Evolutionary conservation across 1,140 invertebrate genomes (phyloP).

Genomic region (Drosophila fuyamai): DNA sequence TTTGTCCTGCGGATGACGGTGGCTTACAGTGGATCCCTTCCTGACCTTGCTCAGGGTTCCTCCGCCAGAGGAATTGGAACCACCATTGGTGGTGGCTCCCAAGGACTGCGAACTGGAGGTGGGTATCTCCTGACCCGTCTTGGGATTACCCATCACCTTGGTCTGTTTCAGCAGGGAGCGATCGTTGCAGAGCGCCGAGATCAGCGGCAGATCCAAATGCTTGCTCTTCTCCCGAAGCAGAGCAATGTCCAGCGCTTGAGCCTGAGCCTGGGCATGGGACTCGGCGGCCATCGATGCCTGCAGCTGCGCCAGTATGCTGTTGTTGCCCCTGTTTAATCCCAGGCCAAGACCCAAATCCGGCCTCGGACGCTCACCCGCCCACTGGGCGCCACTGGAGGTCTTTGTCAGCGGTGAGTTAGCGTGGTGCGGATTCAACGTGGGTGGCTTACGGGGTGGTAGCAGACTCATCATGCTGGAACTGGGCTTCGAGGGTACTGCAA

Average conservation of each 20-base stretch:
- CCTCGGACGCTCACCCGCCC: slow-evolving; percentile 76
- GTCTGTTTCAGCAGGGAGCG: slow-evolving; percentile 93
- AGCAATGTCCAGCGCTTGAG: slow-evolving; percentile 89
- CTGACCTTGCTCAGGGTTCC: slow-evolving; percentile 86
- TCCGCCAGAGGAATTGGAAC: slow-evolving; percentile 2
- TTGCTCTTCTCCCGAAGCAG: slow-evolving; percentile 93
- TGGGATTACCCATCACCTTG: slow-evolving; percentile 91
- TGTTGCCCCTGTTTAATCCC: slow-evolving; percentile 54
- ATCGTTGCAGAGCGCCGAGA: slow-evolving; percentile 95
- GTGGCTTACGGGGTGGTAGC: slow-evolving; percentile 68
- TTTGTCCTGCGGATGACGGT: slow-evolving; percentile 86
- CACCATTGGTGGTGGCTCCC: slow-evolving; percentile 12
- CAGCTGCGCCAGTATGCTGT: slow-evolving; percentile 76
- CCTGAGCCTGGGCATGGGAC: slow-evolving; percentile 27
- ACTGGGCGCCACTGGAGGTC: slow-evolving; percentile 80
- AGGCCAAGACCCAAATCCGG: slow-evolving; percentile 59
- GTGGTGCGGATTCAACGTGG: slow-evolving; percentile 66
- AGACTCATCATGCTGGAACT: slow-evolving; percentile 44
- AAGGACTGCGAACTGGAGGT: slow-evolving; percentile 3
- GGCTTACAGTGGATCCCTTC: slow-evolving; percentile 86
- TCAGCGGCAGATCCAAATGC: slow-evolving; percentile 93
- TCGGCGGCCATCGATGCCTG: slow-evolving; percentile 67
- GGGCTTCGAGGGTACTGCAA: slow-evolving; percentile 78
- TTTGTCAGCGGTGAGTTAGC: slow-evolving; percentile 74
- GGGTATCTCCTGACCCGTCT: slow-evolving; percentile 64